phyloP scores from a whole-genome alignment of 2,113 vertebrate genomes.

The Delphinapterus leucas region DNA sequence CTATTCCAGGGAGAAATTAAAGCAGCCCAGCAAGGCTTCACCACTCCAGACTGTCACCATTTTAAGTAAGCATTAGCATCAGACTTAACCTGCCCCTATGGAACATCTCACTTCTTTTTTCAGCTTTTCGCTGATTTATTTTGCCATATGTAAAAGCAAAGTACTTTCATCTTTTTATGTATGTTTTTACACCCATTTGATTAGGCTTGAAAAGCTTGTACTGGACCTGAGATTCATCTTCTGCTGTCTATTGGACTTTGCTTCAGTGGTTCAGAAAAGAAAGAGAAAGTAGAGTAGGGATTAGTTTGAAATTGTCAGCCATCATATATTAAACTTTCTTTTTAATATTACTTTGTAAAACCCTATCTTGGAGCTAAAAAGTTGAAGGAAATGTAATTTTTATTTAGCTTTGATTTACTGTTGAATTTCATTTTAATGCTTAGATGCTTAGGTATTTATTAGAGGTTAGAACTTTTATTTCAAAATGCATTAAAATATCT shows the following conservation, averaged over 20 bases:
- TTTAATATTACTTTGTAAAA: conserved; percentile 61
- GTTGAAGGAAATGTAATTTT: conserved; percentile 63
- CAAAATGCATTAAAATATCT: conserved; percentile 53
- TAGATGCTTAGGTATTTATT: conserved; percentile 56
- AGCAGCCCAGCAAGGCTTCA: conserved; percentile 87
- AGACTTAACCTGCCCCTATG: conserved; percentile 91
- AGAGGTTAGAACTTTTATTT: conserved; percentile 36
- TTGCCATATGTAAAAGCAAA: conserved; percentile 75
- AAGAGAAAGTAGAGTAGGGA: conserved; percentile 73
- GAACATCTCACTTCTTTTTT: conserved; percentile 85
- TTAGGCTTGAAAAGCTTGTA: conserved; percentile 84
- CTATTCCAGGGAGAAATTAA: conserved; percentile 99
- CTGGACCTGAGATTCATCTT: conserved; percentile 82
- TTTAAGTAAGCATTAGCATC: conserved; percentile 97
- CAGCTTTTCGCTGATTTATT: conserved; percentile 75
- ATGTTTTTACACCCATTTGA: conserved; percentile 81
- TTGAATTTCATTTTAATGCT: conserved; percentile 51
- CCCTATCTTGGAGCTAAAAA: conserved; percentile 50
- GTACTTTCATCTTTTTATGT: conserved; percentile 85
- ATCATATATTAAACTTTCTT: conserved; percentile 81
- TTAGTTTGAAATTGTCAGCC: conserved; percentile 88
- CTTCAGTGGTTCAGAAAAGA: conserved; percentile 76
- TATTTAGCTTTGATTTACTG: conserved; percentile 66
- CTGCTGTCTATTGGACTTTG: conserved; percentile 77
- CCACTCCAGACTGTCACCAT: conserved; percentile 91